Conservation (phyloP, 2,113 vertebrate genomes). For the Scomber colias region DNA sequence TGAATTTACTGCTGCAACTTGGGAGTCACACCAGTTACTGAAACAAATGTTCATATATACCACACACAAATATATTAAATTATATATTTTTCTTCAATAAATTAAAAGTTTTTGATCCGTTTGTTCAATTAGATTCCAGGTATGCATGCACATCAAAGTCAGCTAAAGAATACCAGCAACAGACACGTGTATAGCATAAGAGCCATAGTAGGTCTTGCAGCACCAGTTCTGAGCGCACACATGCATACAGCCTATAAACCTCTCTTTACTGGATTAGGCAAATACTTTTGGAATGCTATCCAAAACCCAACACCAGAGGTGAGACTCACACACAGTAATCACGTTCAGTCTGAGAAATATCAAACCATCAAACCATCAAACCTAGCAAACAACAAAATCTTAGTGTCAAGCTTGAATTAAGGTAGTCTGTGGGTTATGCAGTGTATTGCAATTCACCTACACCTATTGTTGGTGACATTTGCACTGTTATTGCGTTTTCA, state of each 20-base stretch:
- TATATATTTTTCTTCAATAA: too few species aligned
- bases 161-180: slow-evolving; percentile 8
- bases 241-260: slow-evolving; percentile 27
- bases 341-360: background rate
- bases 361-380: background rate
- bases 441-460: too few species aligned
- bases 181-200: background rate
- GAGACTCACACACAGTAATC: background rate
- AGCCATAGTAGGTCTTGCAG: background rate
- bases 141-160: background rate
- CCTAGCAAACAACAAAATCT: background rate
- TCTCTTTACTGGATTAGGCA: slow-evolving; percentile 40
- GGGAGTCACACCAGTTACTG: too few species aligned
- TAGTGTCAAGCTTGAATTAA: too few species aligned
- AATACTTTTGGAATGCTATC: slow-evolving; percentile 47
- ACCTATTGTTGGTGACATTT: too few species aligned
- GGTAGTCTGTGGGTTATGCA: background rate
- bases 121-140: too few species aligned
- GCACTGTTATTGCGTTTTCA: too few species aligned
- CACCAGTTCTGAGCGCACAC: background rate
- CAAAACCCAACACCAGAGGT: slow-evolving; percentile 26
- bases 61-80: too few species aligned
- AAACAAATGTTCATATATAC: too few species aligned
- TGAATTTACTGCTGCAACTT: too few species aligned
- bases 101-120: too few species aligned